Evolutionary conservation across 37 sponge, comb jelly and placozoan species (phyloP).

Genomic region (Hexactinellida sp.): DNA sequence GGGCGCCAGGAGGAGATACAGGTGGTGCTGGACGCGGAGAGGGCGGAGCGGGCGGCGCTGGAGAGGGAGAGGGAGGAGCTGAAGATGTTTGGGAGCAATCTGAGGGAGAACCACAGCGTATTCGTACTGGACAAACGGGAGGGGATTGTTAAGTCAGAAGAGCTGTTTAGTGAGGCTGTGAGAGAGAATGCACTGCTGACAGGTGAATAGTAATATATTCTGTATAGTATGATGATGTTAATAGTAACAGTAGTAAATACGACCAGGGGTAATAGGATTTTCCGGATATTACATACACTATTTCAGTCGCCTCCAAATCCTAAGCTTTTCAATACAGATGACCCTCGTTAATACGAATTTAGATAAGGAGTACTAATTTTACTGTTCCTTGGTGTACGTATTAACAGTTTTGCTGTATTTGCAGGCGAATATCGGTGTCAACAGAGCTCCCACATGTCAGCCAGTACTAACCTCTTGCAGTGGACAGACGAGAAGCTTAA

Average conservation of each 20-base stretch:
- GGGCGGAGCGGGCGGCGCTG: neutral
- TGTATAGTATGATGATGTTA: too few relatives aligned
- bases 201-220: too few relatives aligned
- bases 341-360: too few relatives aligned
- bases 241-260: too few relatives aligned
- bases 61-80: neutral
- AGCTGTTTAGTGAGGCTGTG: neutral
- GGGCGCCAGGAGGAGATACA: neutral
- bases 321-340: too few relatives aligned
- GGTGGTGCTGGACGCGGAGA: neutral
- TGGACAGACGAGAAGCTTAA: slow-evolving; percentile 6
- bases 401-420: too few relatives aligned
- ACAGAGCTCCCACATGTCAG: slow-evolving; percentile 15
- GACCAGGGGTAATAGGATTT: too few relatives aligned
- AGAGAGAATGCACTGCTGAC: neutral
- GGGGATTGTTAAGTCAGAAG: neutral
- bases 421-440: neutral
- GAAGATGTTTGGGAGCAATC: neutral
- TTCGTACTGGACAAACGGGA: neutral
- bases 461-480: neutral
- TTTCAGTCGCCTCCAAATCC: too few relatives aligned
- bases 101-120: neutral
- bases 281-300: too few relatives aligned
- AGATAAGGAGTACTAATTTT: too few relatives aligned
- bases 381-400: too few relatives aligned